A percentile compares a stretch with the other conserved stretches of the same genome.
These are phyloP conservation scores for Gymnodraco acuticeps DNA, from an alignment of 2,797 vertebrate species.

Conservation along the genomic window DNA sequence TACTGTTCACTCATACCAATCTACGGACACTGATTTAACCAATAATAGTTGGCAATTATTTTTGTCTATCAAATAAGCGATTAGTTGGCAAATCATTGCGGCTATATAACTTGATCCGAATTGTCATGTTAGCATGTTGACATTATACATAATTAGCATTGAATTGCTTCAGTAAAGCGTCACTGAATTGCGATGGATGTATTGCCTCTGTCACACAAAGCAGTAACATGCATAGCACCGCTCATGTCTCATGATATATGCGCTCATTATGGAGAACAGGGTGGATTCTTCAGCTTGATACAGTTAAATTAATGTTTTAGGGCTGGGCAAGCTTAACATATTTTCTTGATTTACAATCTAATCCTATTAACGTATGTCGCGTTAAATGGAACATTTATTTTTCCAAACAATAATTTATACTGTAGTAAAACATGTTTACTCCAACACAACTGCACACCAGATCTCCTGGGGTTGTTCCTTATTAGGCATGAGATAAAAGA, in stretches of 20 bases:
- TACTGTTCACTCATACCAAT: no score
- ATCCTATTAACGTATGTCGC: not conserved
- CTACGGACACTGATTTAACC: no score
- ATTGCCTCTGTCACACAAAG: conserved; percentile 1
- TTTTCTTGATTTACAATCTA: conserved; percentile 7
- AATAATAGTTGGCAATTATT: no score
- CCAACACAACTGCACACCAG: conserved; percentile 15
- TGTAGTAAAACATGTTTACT: not conserved
- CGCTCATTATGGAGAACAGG: not conserved
- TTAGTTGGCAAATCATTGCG: no score
- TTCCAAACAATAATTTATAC: not conserved
- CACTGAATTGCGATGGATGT: not conserved
- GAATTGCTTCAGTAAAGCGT: not conserved
- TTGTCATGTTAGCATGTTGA: no score
- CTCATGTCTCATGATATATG: not conserved
- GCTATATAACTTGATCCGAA: no score
- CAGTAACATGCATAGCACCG: conserved; percentile 4
- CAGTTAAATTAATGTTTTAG: not conserved
- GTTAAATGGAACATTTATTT: not conserved
- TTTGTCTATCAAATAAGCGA: no score
- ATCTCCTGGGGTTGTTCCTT: conserved; percentile 3
- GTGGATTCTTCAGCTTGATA: conserved; percentile 10
- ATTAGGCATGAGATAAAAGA: not conserved
- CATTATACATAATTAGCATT: no score
- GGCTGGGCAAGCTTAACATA: conserved; percentile 2